These are phyloP conservation scores for Capromys pilorides DNA, from an alignment of 2,797 vertebrate genomes.

Conservation along the genomic window DNA sequence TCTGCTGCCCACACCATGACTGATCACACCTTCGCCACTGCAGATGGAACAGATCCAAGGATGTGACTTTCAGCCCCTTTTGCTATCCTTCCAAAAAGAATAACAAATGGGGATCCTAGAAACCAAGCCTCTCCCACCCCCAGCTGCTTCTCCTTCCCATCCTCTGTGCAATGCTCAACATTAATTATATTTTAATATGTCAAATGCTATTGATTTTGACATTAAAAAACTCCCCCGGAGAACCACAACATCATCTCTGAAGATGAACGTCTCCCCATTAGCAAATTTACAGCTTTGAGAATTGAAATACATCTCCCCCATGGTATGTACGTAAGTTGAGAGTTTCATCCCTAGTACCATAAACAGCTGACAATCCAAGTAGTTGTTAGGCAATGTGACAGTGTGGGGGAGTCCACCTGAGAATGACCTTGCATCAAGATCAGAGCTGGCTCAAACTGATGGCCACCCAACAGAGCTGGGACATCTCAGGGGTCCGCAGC, in stretches of 20 bases:
- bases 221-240: background rate
- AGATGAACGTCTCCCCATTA: background rate
- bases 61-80: constrained; percentile 57
- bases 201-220: constrained; percentile 63
- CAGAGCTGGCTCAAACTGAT: accelerated
- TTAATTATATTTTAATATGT: constrained; percentile 57
- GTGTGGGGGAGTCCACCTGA: background rate
- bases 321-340: background rate
- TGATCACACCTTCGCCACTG: constrained; percentile 63
- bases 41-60: constrained; percentile 56
- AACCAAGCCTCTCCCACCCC: constrained; percentile 43
- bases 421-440: background rate
- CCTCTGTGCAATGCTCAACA: background rate
- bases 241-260: constrained; percentile 23
- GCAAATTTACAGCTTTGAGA: background rate
- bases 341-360: background rate
- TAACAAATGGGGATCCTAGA: background rate
- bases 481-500: background rate
- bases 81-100: constrained; percentile 48
- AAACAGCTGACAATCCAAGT: background rate
- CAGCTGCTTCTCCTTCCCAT: constrained; percentile 19
- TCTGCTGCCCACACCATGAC: constrained; percentile 68
- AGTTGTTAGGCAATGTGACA: accelerated
- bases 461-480: background rate
- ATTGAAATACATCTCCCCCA: background rate